Conservation (phyloP, 2,113 vertebrate species). For the Catharus minimus region DNA sequence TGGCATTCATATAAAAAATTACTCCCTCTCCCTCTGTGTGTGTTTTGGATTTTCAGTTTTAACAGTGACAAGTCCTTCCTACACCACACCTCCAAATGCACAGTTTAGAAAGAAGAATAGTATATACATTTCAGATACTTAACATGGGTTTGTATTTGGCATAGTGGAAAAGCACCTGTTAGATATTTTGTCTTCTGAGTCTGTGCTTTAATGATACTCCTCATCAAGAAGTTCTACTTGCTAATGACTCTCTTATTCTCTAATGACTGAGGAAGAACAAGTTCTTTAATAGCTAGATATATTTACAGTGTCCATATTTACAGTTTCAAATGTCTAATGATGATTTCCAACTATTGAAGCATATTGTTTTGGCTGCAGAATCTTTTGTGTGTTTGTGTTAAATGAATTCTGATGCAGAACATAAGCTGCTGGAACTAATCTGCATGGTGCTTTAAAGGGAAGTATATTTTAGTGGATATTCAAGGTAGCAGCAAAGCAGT, state of each 20-base stretch:
- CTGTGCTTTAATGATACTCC: neutral
- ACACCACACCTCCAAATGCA: neutral
- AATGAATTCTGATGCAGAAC: neutral
- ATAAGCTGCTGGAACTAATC: constrained; percentile 13
- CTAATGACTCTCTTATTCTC: neutral
- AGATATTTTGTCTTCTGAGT: neutral
- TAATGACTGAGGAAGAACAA: neutral
- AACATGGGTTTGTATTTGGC: neutral
- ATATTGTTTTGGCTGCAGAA: constrained; percentile 4
- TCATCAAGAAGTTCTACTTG: neutral
- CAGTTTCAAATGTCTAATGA: neutral
- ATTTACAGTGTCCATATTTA: neutral
- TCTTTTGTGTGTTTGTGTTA: neutral
- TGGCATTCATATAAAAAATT: neutral
- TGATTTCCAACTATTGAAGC: neutral
- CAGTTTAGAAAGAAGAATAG: neutral
- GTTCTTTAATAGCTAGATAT: neutral
- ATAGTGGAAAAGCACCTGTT: neutral
- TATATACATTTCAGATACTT: neutral
- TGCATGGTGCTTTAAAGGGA: neutral
- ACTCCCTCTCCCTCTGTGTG: neutral
- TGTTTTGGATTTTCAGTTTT: neutral
- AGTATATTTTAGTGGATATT: neutral
- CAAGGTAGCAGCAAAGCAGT: neutral
- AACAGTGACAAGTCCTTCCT: neutral